Percentiles rank a stretch among this genome's conserved stretches.
Conservation (phyloP, 2,888 invertebrate genomes). For the Caradrina kadenii region DNA sequence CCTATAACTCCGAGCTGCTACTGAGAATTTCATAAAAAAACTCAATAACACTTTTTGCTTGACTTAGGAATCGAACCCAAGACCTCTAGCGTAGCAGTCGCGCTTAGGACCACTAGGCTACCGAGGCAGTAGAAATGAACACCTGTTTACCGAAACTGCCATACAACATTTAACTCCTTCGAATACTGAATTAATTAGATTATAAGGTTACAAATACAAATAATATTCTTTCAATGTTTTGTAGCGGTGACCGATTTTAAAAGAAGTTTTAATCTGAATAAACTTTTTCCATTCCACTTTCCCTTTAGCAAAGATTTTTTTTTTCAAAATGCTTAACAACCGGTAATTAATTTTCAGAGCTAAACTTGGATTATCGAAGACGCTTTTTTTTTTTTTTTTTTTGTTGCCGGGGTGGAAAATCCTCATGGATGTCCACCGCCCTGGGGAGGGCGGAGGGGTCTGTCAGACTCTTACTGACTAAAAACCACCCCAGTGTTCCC, state of each 20-base stretch:
- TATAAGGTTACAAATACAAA: not conserved
- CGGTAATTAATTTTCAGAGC: slow-evolving; percentile 34
- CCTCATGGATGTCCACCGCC: too few species aligned
- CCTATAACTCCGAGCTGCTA: too few species aligned
- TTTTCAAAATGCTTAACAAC: slow-evolving; percentile 37
- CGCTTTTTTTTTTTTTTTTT: too few species aligned
- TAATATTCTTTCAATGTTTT: slow-evolving; percentile 19
- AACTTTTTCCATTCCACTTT: slow-evolving; percentile 46
- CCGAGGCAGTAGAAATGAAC: not conserved
- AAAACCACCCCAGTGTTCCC: too few species aligned
- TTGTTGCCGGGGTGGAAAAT: too few species aligned
- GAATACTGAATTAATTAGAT: not conserved
- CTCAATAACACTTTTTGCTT: too few species aligned
- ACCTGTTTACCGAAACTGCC: not conserved
- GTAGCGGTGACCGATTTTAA: slow-evolving; percentile 10
- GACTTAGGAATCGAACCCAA: too few species aligned
- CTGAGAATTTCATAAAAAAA: too few species aligned
- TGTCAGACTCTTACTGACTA: too few species aligned
- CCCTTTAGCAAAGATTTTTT: slow-evolving; percentile 28
- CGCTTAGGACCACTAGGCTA: too few species aligned
- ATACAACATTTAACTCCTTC: not conserved
- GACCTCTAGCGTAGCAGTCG: too few species aligned
- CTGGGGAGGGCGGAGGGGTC: too few species aligned
- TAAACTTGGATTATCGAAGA: slow-evolving; percentile 29
- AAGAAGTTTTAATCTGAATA: slow-evolving; percentile 26